Evolutionary conservation across 92 coral and sea anemone genomes (phyloP).

Genomic region (Ricordea florida): DNA sequence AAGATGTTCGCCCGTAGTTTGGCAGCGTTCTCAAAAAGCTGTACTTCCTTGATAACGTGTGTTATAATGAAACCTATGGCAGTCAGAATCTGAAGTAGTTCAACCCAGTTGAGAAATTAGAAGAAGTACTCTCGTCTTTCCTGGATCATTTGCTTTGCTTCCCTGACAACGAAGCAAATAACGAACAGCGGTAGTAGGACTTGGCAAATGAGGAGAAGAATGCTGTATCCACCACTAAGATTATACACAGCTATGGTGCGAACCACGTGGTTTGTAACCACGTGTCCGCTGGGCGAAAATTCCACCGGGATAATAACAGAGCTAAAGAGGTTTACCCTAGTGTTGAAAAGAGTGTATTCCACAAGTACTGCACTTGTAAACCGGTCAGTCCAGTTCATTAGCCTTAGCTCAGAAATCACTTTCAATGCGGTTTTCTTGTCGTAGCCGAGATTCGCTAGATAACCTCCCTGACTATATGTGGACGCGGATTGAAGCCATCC

Average conservation of each 20-base stretch:
- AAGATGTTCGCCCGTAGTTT: constrained; percentile 13
- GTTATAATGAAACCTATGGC: constrained; percentile 39
- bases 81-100: constrained; percentile 29
- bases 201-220: constrained; percentile 35
- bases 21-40: constrained; percentile 12
- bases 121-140: constrained; percentile 27
- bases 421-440: constrained; percentile 5
- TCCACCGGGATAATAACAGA: constrained; percentile 33
- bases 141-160: constrained; percentile 8
- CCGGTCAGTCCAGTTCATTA: constrained; percentile 37
- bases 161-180: constrained; percentile 26
- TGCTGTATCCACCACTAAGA: constrained; percentile 47
- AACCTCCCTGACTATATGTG: constrained; percentile 43
- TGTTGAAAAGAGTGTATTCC: constrained; percentile 39
- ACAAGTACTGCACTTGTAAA: constrained; percentile 47
- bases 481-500: neutral
- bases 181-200: constrained; percentile 25
- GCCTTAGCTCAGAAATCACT: neutral
- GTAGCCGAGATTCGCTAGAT: constrained; percentile 28
- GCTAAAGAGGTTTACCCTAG: constrained; percentile 39
- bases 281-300: constrained; percentile 36
- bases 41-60: constrained; percentile 43
- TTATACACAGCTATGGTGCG: constrained; percentile 46
- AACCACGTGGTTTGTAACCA: constrained; percentile 3
- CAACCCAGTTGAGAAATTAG: constrained; percentile 39